Percentiles rank a stretch among this genome's conserved stretches.
These are phyloP conservation scores for Grammomys dolichurus DNA, from an alignment of 2,113 vertebrate genomes.

Conservation along the genomic window DNA sequence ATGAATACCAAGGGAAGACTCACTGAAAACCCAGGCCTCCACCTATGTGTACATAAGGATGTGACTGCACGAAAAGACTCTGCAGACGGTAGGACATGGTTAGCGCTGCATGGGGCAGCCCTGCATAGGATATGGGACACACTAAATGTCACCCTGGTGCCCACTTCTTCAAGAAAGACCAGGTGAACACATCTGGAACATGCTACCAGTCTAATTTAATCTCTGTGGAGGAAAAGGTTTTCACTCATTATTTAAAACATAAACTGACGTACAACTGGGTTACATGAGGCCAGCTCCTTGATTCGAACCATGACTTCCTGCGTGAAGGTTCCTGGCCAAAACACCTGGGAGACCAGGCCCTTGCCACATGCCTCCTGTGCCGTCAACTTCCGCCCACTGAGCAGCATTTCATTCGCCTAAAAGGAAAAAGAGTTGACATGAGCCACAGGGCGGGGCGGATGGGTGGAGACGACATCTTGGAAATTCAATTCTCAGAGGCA, in stretches of 20 bases:
- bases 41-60: fast-evolving
- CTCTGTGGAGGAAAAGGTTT: neutral
- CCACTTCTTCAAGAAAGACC: neutral
- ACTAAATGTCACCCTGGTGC: neutral
- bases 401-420: conserved; percentile 98
- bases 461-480: neutral
- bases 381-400: conserved; percentile 96
- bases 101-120: neutral
- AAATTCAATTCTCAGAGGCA: neutral
- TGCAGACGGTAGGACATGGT: neutral
- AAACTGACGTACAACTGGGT: conserved; percentile 92
- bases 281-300: conserved; percentile 95
- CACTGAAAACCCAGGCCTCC: neutral
- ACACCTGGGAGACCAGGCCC: conserved; percentile 98
- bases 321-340: conserved; percentile 97
- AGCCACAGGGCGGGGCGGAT: neutral
- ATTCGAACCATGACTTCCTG: conserved; percentile 98
- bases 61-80: neutral
- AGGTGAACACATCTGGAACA: neutral
- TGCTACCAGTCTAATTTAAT: neutral
- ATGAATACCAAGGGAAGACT: neutral
- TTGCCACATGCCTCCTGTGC: conserved; percentile 98
- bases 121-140: neutral
- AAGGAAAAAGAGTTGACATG: conserved; percentile 79
- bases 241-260: neutral